Percentiles rank a stretch among this genome's conserved stretches.
Evolutionary conservation across 1,140 invertebrate species (phyloP).

Genomic region (Anoplolepis gracilipes): DNA sequence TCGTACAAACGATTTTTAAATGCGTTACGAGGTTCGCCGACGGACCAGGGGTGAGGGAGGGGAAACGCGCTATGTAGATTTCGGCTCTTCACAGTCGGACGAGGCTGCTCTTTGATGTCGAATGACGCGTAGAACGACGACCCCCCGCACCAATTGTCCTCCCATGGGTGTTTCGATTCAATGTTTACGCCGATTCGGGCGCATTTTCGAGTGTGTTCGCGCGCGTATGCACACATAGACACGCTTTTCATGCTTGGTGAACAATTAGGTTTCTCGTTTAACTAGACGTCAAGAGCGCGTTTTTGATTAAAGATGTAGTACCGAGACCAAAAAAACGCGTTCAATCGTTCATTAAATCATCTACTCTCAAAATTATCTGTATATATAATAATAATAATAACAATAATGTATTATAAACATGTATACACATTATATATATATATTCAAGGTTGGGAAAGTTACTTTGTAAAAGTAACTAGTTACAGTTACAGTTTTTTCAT

Average conservation of each 20-base stretch:
- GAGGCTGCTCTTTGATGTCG: slow-evolving; percentile 60
- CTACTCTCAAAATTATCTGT: too few species aligned
- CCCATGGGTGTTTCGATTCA: slow-evolving; percentile 29
- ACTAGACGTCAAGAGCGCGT: neutral
- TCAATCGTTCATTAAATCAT: neutral
- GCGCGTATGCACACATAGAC: slow-evolving; percentile 42
- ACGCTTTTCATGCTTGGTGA: slow-evolving; percentile 67
- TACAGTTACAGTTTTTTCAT: too few species aligned
- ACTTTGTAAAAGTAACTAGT: too few species aligned
- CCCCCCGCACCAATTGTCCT: slow-evolving; percentile 56
- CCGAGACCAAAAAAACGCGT: neutral
- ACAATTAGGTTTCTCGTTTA: slow-evolving; percentile 38
- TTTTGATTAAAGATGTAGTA: slow-evolving; percentile 8
- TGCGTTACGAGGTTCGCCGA: slow-evolving; percentile 12
- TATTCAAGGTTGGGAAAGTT: too few species aligned
- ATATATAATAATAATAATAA: too few species aligned
- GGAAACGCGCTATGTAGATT: slow-evolving; percentile 35
- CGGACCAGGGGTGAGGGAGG: neutral
- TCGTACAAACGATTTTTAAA: slow-evolving; percentile 59
- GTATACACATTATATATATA: too few species aligned
- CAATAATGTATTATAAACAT: too few species aligned
- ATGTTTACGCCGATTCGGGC: slow-evolving; percentile 46
- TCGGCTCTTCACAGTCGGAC: slow-evolving; percentile 25
- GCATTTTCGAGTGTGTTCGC: slow-evolving; percentile 19
- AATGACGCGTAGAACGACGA: slow-evolving; percentile 49